phyloP scores from a whole-genome alignment of 2,113 vertebrate genomes.

The Willisornis vidua region DNA sequence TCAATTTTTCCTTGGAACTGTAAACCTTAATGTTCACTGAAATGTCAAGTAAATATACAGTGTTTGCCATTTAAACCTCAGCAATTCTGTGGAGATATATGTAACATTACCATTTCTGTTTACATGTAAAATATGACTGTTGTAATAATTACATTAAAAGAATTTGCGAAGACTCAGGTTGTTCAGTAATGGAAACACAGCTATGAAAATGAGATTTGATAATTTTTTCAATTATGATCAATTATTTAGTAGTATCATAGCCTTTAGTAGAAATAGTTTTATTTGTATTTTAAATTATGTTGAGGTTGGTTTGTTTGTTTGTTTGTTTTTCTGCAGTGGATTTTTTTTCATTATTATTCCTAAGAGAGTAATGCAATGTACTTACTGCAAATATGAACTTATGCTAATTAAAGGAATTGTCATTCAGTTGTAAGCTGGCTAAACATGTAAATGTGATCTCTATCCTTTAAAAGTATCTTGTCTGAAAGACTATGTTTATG shows the following conservation, averaged over 20 bases:
- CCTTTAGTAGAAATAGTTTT: neutral
- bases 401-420: neutral
- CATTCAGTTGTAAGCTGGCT: neutral
- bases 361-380: neutral
- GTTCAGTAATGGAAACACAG: neutral
- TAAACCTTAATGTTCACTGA: constrained; percentile 30
- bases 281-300: neutral
- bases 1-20: constrained; percentile 45
- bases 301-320: too few species aligned
- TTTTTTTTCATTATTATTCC: neutral
- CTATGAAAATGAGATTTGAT: neutral
- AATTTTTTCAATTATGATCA: neutral
- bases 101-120: neutral
- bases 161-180: neutral
- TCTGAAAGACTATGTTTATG: neutral
- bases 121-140: neutral
- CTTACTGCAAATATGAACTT: neutral
- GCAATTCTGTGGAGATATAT: neutral
- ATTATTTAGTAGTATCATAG: neutral
- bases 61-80: neutral
- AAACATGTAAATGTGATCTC: neutral
- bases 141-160: neutral
- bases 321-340: neutral
- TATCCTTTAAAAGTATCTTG: neutral
- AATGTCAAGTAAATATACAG: constrained; percentile 22